Evolutionary conservation across 1,140 invertebrate genomes (phyloP), one percentile per base, ranked within the genome.

Genomic region (Drosophila leontia): DNA sequence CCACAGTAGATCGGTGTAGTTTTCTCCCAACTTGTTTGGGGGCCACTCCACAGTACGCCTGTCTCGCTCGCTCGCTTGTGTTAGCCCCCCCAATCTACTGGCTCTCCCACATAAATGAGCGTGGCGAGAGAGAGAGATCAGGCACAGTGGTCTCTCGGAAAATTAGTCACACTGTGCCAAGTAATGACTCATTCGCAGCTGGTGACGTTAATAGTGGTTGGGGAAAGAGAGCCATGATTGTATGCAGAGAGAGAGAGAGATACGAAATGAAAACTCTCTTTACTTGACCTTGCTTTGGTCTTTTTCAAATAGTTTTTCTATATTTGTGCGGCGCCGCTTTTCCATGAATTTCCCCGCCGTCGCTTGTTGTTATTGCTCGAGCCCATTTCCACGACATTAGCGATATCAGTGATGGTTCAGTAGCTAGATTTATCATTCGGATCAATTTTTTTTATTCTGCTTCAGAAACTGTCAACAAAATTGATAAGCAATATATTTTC

Each of bases 271-370:
- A 42, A 19, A 56, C 69, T 75, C 56, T 83, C 58, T 83, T 79
- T 45, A 82, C 56, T 76, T 82, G 82, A 90, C 85, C 86, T 90
- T 90, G 85, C 86, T 80, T 79, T 90, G 85, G 85, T 88, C 85
- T 72, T 90, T 84, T 88, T 82, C 51, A 81, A 84, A 80, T 67
- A 79, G 68, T 77, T 76, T 56, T 87, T 90, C 77, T 81, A 90
- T 85, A 80, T 88, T 75, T 78, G 80, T 75, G 29, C 60, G 61
- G 29, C 60, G 61, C 39, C 53, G 77, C 51, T 80, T 69, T 88
- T 88, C 84, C 84, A 87, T 76, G 80, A 88, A 63, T 74, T 88
- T 88, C 39, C 75, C 55, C 15, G 41, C 19, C 35, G 55, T 19
- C 17, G 45, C 44, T 37, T 23, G 29, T 61, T 42, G 26, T 61